Evolutionary conservation across 2,888 invertebrate species (phyloP).

Genomic region (Hypomecis punctinalis): DNA sequence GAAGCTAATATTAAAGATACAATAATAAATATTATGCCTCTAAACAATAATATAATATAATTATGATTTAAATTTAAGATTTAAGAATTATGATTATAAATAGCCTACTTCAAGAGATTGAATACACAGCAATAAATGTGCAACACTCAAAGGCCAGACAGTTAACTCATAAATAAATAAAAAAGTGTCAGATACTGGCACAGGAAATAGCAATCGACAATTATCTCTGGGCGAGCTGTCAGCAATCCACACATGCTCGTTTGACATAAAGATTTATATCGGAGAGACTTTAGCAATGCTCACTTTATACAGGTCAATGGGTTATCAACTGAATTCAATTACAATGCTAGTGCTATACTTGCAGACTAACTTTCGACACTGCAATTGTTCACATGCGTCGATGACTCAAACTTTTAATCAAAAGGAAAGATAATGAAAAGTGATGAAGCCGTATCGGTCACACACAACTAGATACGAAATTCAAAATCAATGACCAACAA

Average conservation of each 20-base stretch:
- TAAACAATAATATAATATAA: no score
- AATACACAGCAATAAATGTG: constrained; percentile 11
- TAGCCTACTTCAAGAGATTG: background rate
- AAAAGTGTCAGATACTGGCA: constrained; percentile 70
- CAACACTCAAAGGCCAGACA: constrained; percentile 43
- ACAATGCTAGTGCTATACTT: constrained; percentile 41
- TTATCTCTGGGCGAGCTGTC: constrained; percentile 63
- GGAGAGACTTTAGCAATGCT: constrained; percentile 48
- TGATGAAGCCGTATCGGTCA: constrained; percentile 2
- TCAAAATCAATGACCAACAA: constrained; percentile 58
- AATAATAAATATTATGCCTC: background rate
- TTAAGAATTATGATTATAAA: background rate
- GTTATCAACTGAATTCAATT: constrained; percentile 50
- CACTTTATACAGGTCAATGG: constrained; percentile 52
- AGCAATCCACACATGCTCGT: constrained; percentile 52
- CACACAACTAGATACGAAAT: constrained; percentile 32
- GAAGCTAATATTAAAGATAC: no score
- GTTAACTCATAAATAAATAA: constrained; percentile 59
- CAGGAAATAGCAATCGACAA: constrained; percentile 79
- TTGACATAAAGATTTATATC: constrained; percentile 65
- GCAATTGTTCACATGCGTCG: background rate
- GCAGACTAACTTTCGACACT: constrained; percentile 21
- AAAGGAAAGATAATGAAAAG: background rate
- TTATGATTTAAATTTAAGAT: no score
- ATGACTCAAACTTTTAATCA: constrained; percentile 10